A percentile compares a stretch with the other conserved stretches of the same genome.
phyloP scores from a whole-genome alignment of 2,888 invertebrate genomes.

The Oxyscelio sp. region DNA sequence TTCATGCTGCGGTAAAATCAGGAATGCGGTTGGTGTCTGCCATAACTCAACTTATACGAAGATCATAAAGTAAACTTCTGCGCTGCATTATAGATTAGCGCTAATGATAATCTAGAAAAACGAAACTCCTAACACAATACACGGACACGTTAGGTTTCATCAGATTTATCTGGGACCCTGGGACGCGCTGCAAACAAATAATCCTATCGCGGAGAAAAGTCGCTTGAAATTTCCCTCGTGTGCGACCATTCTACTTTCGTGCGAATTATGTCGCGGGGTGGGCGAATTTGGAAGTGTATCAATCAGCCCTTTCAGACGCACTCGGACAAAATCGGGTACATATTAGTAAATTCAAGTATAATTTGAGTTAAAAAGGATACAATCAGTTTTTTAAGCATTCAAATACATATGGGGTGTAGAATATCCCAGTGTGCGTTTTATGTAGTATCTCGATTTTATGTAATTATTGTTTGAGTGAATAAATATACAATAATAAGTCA shows the following conservation, averaged over 20 bases:
- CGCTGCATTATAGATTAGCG: slow-evolving; percentile 51
- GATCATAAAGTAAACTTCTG: slow-evolving; percentile 32
- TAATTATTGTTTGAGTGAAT: no score
- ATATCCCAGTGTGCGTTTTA: no score
- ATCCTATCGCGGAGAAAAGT: slow-evolving; percentile 43
- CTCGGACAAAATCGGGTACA: no score
- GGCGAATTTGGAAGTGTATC: no score
- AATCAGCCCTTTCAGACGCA: no score
- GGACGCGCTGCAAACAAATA: slow-evolving; percentile 46
- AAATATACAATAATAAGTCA: no score
- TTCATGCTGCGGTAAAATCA: slow-evolving; percentile 46
- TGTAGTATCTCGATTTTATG: no score
- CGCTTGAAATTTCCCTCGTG: slow-evolving; percentile 64
- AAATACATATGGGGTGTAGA: no score
- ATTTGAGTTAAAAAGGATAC: no score
- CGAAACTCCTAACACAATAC: slow-evolving; percentile 29
- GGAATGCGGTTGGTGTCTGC: slow-evolving; percentile 29
- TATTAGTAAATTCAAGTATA: no score
- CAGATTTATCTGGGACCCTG: slow-evolving; percentile 48
- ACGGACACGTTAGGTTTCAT: slow-evolving; percentile 23
- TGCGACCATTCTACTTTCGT: slow-evolving; percentile 49
- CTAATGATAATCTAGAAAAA: slow-evolving; percentile 55
- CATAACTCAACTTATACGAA: slow-evolving; percentile 40
- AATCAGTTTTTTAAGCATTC: no score
- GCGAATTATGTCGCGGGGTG: slow-evolving; percentile 66